phyloP scores from a whole-genome alignment of 92 coral and sea anemone genomes.

The Bergia sp. region DNA sequence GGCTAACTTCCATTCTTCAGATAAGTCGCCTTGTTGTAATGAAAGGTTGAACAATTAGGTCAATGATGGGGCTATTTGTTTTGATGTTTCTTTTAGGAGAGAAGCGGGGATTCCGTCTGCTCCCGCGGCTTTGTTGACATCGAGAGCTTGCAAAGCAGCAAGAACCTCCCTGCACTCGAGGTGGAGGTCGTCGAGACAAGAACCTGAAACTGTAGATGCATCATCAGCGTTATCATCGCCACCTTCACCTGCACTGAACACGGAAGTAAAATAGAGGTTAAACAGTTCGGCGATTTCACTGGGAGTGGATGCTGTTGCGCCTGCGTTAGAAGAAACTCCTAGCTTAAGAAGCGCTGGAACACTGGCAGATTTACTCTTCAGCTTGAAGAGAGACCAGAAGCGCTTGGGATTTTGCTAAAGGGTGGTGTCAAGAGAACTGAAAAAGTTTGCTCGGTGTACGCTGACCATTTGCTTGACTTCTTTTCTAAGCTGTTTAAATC shows the following conservation, averaged over 20 bases:
- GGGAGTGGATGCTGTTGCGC: too few relatives aligned
- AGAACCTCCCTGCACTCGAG: background rate
- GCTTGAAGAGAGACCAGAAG: too few relatives aligned
- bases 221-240: too few relatives aligned
- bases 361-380: too few relatives aligned
- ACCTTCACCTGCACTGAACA: too few relatives aligned
- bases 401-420: too few relatives aligned
- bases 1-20: background rate
- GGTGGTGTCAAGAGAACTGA: conserved; percentile 24
- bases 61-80: background rate
- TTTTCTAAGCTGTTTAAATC: too few relatives aligned
- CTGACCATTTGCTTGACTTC: conserved; percentile 41
- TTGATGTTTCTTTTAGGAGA: background rate
- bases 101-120: too few relatives aligned
- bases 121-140: too few relatives aligned
- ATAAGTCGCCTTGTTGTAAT: background rate
- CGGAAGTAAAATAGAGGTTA: conserved; percentile 55
- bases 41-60: background rate
- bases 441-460: conserved; percentile 25
- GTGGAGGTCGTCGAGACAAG: background rate
- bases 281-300: conserved; percentile 55
- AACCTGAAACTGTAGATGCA: conserved; percentile 4
- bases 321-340: too few relatives aligned
- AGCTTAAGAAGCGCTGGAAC: background rate
- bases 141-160: background rate